Percentiles rank a stretch among this genome's conserved stretches.
These are phyloP conservation scores for Heterohyrax brucei DNA, from an alignment of 2,797 vertebrate genomes.

Conservation along the genomic window DNA sequence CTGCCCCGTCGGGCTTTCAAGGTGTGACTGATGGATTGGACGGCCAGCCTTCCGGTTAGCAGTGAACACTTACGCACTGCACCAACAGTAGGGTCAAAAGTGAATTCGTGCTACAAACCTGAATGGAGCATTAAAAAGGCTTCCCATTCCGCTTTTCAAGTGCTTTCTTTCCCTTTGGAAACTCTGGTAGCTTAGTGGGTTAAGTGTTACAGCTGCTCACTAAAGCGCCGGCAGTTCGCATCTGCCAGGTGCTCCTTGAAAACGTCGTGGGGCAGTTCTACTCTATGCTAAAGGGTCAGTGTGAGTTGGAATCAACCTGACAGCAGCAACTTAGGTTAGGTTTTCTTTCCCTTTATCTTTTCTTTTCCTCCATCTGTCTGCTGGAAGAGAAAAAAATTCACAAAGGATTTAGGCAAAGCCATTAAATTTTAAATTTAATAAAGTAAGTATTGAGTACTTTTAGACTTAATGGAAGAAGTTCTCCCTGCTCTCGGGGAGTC, in stretches of 20 bases:
- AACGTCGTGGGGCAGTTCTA: too few relatives aligned
- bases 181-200: too few relatives aligned
- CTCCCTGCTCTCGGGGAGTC: background rate
- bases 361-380: background rate
- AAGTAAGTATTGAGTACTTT: background rate
- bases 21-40: background rate
- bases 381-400: background rate
- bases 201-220: too few relatives aligned
- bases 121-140: conserved; percentile 13
- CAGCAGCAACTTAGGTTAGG: too few relatives aligned
- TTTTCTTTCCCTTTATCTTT: background rate
- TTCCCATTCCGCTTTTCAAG: background rate
- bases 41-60: background rate
- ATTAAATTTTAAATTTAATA: background rate
- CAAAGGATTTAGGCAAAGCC: background rate
- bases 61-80: too few relatives aligned
- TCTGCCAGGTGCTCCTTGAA: too few relatives aligned
- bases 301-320: too few relatives aligned
- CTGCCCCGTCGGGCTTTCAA: too few relatives aligned
- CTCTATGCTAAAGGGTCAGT: too few relatives aligned
- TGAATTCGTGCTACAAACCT: background rate
- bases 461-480: background rate
- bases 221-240: too few relatives aligned
- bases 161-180: background rate
- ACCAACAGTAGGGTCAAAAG: background rate